Percentiles rank a stretch among this genome's conserved stretches.
These are phyloP conservation scores for Riparia riparia DNA, from an alignment of 2,113 vertebrate genomes.

Conservation along the genomic window DNA sequence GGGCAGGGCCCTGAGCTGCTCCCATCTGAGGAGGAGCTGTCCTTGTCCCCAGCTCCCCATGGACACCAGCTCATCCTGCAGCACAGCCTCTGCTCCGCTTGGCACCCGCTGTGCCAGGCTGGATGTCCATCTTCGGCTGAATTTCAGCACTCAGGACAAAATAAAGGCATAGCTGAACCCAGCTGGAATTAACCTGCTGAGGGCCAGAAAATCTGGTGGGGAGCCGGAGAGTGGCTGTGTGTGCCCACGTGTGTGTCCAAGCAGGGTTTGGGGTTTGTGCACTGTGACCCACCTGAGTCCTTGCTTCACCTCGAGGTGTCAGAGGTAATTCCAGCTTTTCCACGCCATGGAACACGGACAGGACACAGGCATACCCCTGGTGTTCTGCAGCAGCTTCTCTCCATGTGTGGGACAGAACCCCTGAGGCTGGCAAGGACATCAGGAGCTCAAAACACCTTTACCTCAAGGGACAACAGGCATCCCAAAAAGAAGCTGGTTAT, in stretches of 20 bases:
- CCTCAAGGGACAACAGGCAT: background rate
- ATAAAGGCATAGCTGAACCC: background rate
- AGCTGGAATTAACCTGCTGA: background rate
- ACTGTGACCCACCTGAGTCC: background rate
- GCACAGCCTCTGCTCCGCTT: background rate
- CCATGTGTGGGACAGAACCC: background rate
- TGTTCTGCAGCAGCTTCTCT: background rate
- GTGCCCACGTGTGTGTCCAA: background rate
- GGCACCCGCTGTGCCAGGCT: background rate
- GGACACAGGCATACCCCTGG: background rate
- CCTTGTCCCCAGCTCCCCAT: background rate
- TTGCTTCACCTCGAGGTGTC: background rate
- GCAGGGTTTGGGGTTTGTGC: background rate
- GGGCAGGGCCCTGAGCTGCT: background rate
- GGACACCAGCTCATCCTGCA: background rate
- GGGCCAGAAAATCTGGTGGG: background rate
- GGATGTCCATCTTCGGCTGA: background rate
- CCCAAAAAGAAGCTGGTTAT: background rate
- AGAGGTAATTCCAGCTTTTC: background rate
- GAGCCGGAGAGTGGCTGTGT: background rate
- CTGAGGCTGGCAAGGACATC: background rate
- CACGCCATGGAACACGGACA: fast-evolving
- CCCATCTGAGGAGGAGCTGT: background rate
- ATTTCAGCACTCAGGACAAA: background rate
- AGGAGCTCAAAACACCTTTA: background rate